Evolutionary conservation across 2,113 vertebrate genomes (phyloP).

Genomic region (Pygoscelis adeliae): DNA sequence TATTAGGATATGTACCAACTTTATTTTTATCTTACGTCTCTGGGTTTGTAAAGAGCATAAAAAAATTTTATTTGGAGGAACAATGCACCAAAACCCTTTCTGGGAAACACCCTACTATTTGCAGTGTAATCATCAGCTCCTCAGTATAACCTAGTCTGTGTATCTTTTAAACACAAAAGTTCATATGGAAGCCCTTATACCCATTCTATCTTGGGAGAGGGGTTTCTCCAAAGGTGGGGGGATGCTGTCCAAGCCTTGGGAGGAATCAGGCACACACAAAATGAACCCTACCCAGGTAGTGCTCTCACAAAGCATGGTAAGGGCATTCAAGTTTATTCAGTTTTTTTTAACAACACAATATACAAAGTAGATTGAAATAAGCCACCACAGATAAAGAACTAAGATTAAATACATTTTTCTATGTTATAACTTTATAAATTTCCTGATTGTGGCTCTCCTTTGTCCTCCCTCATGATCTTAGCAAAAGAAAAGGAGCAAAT

Average conservation of each 20-base stretch:
- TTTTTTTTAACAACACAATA: neutral
- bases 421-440: neutral
- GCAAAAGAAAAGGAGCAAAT: neutral
- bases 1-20: neutral
- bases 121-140: neutral
- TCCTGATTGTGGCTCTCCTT: neutral
- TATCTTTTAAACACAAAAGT: neutral
- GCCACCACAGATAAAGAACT: neutral
- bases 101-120: neutral
- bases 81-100: neutral
- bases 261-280: neutral
- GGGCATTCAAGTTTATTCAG: neutral
- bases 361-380: neutral
- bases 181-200: neutral
- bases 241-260: neutral
- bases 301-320: neutral
- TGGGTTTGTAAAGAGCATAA: neutral
- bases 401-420: neutral
- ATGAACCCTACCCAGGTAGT: neutral
- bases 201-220: neutral
- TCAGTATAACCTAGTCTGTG: neutral
- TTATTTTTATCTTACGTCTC: neutral
- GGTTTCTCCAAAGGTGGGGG: neutral
- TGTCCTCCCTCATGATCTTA: neutral
- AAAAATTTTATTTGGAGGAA: neutral